Evolutionary conservation across 2,888 invertebrate genomes (phyloP).

Genomic region (Eupithecia centaureata): DNA sequence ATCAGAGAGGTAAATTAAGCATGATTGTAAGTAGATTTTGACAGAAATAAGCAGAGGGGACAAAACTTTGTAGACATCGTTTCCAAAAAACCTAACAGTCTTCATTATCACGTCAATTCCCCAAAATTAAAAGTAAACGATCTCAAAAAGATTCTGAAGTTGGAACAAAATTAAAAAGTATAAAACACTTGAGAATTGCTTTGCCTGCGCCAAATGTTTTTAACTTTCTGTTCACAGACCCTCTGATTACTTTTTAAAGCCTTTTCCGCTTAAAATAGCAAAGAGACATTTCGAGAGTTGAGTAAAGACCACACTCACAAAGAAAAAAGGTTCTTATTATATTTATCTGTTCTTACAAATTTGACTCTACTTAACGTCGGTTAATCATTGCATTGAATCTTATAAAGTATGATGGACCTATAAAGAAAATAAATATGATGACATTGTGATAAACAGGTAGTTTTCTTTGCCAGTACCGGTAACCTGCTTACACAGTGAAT

Average conservation of each 20-base stretch:
- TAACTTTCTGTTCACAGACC: slow-evolving; percentile 64
- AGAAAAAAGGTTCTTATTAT: neutral
- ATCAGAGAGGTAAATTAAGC: slow-evolving; percentile 22
- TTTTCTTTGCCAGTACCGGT: neutral
- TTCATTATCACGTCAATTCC: slow-evolving; percentile 17
- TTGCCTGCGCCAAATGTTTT: slow-evolving; percentile 67
- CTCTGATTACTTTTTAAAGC: slow-evolving; percentile 79
- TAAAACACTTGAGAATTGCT: slow-evolving; percentile 73
- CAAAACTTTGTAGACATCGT: neutral
- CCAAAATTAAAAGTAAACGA: slow-evolving; percentile 38
- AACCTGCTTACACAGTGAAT: slow-evolving; percentile 19
- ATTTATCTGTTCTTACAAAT: neutral
- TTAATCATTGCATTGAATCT: neutral
- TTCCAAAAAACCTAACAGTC: neutral
- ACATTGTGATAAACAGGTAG: neutral
- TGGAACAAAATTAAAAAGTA: slow-evolving; percentile 70
- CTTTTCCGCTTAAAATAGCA: slow-evolving; percentile 69
- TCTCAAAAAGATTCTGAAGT: slow-evolving; percentile 46
- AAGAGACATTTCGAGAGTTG: slow-evolving; percentile 64
- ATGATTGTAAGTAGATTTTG: slow-evolving; percentile 10
- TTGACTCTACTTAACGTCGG: neutral
- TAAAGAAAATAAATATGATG: neutral
- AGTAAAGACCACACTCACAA: slow-evolving; percentile 47
- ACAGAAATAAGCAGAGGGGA: slow-evolving; percentile 4
- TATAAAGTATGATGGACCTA: neutral